Base-by-base conservation (phyloP, 1,140 invertebrate species). In the Drosophila elegans region DNA sequence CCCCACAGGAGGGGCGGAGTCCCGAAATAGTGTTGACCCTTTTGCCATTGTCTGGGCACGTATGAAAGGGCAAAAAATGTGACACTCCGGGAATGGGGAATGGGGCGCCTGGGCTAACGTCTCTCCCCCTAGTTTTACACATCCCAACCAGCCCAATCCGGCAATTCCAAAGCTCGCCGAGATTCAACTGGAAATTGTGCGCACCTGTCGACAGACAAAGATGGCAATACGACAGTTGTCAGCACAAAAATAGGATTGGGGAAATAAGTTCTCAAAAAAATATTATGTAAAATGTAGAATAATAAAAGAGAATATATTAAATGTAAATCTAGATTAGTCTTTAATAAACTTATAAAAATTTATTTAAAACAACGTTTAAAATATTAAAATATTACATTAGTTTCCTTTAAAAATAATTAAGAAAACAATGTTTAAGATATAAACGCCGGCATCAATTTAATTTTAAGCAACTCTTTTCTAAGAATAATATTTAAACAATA, bases 31-130 rank as follows among this genome's bases (percentile, higher is more conserved):
- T 78, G 83, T 82, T 85, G 82, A 84, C 82, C 82, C 85, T 85
- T 85, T 78, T 88, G 74, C 78, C 79, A 88, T 85, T 85, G 82
- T 88, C 79, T 88, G 79, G 54, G 82, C 78, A 88, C 82, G 79
- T 88, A 68, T 74, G 59, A 79, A 78, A 75, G 74, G 67, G 79
- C 83, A 79, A 79, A 83, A 85, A 76, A 85, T 85, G 78, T 81
- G 78, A 88, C 82, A 88, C 78, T 67, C 54, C 9, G 73, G 73
- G 74, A 51, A 51, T 32, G 27, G n/a, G 46, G 12, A 66, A 75
- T 68, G 74, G 62, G 61, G 36, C 34, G 71, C 59, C 21, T 25
- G 52, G 69, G 59, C 44, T 63, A 46, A 64, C 29, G 21, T 12
- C 29, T 64, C 45, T 51, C 61, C 29, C 55, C 11, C 12, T 51